phyloP scores from a whole-genome alignment of 2,888 invertebrate species.

The Macropis europaea region DNA sequence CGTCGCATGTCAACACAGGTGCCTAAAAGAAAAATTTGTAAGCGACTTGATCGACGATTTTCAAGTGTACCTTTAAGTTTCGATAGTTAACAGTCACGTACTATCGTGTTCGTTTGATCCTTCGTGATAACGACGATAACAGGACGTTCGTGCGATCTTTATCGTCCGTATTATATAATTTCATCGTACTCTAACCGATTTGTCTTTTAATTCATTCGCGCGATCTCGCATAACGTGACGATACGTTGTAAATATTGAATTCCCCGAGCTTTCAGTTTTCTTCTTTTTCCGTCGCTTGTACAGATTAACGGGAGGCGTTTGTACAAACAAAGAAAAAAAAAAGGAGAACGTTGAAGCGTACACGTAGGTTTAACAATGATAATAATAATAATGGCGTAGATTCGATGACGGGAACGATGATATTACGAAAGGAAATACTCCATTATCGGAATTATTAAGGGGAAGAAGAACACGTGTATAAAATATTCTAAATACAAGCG shows the following conservation, averaged over 20 bases:
- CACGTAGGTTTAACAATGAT: slow-evolving; percentile 38
- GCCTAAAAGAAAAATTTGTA: too few species aligned
- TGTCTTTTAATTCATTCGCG: too few species aligned
- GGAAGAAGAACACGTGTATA: slow-evolving; percentile 40
- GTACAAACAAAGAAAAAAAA: too few species aligned
- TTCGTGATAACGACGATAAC: neutral
- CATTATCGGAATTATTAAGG: slow-evolving; percentile 7
- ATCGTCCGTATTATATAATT: slow-evolving; percentile 14
- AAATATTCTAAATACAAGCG: slow-evolving; percentile 54
- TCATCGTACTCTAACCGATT: slow-evolving; percentile 6
- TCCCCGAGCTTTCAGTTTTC: slow-evolving; percentile 1
- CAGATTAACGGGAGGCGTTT: slow-evolving; percentile 40
- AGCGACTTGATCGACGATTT: too few species aligned
- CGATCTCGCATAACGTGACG: too few species aligned
- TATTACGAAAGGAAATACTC: slow-evolving; percentile 48
- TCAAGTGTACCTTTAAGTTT: too few species aligned
- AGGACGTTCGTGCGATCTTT: neutral
- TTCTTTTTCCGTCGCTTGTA: slow-evolving; percentile 48
- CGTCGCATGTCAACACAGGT: too few species aligned
- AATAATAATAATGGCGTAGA: slow-evolving; percentile 4
- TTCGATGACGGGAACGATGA: neutral
- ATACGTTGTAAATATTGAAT: too few species aligned
- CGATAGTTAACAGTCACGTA: neutral
- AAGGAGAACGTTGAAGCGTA: slow-evolving; percentile 47
- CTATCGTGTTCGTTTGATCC: neutral